These are phyloP conservation scores for Pilophorus perplexus DNA, from an alignment of 2,888 invertebrate species.

Conservation along the genomic window DNA sequence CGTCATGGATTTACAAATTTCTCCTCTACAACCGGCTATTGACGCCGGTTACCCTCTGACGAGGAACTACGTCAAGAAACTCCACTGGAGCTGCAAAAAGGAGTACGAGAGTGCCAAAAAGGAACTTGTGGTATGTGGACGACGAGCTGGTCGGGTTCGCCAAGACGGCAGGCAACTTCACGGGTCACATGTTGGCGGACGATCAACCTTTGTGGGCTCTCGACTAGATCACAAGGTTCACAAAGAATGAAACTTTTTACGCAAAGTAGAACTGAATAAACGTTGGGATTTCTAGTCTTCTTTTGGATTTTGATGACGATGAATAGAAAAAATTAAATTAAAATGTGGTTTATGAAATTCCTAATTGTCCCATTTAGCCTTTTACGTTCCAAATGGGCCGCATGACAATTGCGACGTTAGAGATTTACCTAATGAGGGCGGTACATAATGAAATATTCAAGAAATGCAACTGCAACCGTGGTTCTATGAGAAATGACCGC, in stretches of 20 bases:
- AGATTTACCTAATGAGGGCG: too few species aligned
- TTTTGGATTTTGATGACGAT: too few species aligned
- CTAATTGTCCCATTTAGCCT: too few species aligned
- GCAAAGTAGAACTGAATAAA: too few species aligned
- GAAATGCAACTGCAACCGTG: too few species aligned
- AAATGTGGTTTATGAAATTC: too few species aligned
- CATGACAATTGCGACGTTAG: too few species aligned
- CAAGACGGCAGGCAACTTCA: conserved; percentile 67
- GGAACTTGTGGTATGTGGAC: conserved; percentile 64
- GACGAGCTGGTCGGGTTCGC: conserved; percentile 72
- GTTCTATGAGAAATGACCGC: too few species aligned
- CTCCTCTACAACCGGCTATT: conserved; percentile 89
- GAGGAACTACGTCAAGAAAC: conserved; percentile 68
- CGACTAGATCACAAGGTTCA: conserved; percentile 69
- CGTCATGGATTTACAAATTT: conserved; percentile 67
- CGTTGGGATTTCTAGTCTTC: too few species aligned
- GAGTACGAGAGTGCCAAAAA: conserved; percentile 66
- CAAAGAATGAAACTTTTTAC: conserved; percentile 57
- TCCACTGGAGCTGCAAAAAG: conserved; percentile 66
- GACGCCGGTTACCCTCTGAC: conserved; percentile 86
- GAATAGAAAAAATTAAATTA: too few species aligned
- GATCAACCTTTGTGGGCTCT: conserved; percentile 77
- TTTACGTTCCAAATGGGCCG: too few species aligned
- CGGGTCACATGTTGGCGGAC: conserved; percentile 78
- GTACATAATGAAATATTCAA: too few species aligned